Percentiles rank a stretch among this genome's conserved stretches.
Evolutionary conservation across 30 jellyfish, hydroid and myxozoan genomes (phyloP).

Genomic region (Pelagia noctiluca): DNA sequence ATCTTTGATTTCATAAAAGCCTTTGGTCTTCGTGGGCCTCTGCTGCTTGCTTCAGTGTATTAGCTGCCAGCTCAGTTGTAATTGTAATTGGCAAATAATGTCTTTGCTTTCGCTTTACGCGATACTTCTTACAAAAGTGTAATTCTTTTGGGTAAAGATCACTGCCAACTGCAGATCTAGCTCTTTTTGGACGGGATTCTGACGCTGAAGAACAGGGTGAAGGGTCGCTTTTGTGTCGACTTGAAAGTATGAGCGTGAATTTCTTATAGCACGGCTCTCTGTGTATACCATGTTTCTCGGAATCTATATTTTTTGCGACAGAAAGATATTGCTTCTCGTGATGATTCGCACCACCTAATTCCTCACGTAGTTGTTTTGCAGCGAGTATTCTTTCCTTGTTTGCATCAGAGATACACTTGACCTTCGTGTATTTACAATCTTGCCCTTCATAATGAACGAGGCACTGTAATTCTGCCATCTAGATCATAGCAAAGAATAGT

Average conservation of each 20-base stretch:
- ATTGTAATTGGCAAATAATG: conserved; percentile 21
- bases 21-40: not conserved
- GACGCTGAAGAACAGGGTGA: not conserved
- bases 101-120: not conserved
- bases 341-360: not conserved
- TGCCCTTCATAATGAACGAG: not conserved
- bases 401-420: not conserved
- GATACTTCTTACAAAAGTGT: not conserved
- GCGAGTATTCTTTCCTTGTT: not conserved
- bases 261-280: conserved; percentile 3
- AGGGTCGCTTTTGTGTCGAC: not conserved
- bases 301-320: not conserved
- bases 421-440: not conserved
- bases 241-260: not conserved
- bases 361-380: not conserved
- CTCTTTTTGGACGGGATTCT: not conserved
- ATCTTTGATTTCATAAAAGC: conserved; percentile 11
- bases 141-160: conserved; percentile 8
- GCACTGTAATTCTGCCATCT: too few species aligned
- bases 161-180: not conserved
- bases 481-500: too few species aligned
- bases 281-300: conserved; percentile 4
- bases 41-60: conserved; percentile 1
- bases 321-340: not conserved
- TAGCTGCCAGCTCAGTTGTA: not conserved